Evolutionary conservation across 2,888 invertebrate species (phyloP).

Genomic region (Desoria tigrina): DNA sequence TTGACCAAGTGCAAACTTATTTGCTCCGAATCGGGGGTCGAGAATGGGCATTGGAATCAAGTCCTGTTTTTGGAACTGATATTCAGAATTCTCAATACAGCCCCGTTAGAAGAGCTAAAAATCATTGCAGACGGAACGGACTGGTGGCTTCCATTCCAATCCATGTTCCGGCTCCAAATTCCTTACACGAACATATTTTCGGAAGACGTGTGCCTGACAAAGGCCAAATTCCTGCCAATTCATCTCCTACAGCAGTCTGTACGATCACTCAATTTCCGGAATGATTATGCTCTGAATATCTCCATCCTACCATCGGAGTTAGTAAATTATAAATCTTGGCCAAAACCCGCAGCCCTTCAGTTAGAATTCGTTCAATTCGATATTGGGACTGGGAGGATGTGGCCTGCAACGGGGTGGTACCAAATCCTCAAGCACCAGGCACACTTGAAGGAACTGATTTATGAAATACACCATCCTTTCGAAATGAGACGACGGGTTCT

Average conservation of each 20-base stretch:
- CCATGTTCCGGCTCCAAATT: slow-evolving; percentile 3
- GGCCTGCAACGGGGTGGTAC: neutral
- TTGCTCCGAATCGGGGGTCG: neutral
- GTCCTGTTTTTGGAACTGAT: neutral
- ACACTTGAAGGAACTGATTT: neutral
- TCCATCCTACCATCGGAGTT: neutral
- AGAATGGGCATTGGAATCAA: neutral
- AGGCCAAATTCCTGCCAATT: neutral
- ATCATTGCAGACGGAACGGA: slow-evolving; percentile 2
- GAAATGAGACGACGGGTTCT: slow-evolving; percentile 1
- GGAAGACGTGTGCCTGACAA: neutral
- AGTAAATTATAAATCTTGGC: neutral
- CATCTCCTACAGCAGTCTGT: slow-evolving; percentile 3
- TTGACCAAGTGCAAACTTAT: slow-evolving; percentile 3
- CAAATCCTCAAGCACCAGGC: neutral
- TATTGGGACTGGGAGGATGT: slow-evolving; percentile 3
- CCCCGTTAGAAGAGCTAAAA: neutral
- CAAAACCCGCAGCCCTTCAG: neutral
- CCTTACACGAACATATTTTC: neutral
- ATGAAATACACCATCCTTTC: neutral
- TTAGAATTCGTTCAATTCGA: neutral
- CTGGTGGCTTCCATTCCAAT: slow-evolving; percentile 9
- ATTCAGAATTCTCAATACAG: neutral
- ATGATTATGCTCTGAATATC: neutral
- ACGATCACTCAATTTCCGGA: neutral